Evolutionary conservation across 2,888 invertebrate genomes (phyloP).

Genomic region (Tanypteryx hageni): DNA sequence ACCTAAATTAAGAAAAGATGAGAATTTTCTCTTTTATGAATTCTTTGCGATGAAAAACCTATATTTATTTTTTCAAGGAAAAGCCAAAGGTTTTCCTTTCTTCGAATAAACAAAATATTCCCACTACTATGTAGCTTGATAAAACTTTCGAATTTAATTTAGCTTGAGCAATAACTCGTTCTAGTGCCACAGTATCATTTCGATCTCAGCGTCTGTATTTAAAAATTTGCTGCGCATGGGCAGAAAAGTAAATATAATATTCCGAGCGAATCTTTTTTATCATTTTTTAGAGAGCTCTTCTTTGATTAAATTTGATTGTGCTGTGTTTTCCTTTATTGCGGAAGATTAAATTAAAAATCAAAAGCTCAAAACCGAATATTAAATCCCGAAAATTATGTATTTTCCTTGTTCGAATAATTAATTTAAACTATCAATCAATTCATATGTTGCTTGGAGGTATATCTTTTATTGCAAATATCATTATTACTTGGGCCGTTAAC

Average conservation of each 20-base stretch:
- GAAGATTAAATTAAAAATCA: too few relatives aligned
- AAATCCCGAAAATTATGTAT: too few relatives aligned
- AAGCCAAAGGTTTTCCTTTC: not conserved
- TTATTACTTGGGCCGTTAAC: too few relatives aligned
- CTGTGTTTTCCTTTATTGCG: too few relatives aligned
- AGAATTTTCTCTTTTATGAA: conserved; percentile 58
- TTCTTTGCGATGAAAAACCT: conserved; percentile 46
- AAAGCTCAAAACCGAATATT: too few relatives aligned
- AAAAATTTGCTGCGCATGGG: not conserved
- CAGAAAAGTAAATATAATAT: not conserved
- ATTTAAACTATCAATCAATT: too few relatives aligned
- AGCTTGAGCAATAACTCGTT: conserved; percentile 39
- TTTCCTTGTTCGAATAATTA: too few relatives aligned
- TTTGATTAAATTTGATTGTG: too few relatives aligned
- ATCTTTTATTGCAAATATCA: too few relatives aligned
- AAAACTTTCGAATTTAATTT: conserved; percentile 52
- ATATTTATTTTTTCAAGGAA: conserved; percentile 38
- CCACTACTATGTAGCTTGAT: conserved; percentile 18
- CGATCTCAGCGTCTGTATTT: not conserved
- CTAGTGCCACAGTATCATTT: not conserved
- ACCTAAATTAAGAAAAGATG: conserved; percentile 63
- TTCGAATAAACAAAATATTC: conserved; percentile 23
- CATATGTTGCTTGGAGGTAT: too few relatives aligned
- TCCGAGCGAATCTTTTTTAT: not conserved
- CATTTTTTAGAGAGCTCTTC: not conserved